phyloP scores from a whole-genome alignment of 1,140 invertebrate species.

The Drosophila sproati region DNA sequence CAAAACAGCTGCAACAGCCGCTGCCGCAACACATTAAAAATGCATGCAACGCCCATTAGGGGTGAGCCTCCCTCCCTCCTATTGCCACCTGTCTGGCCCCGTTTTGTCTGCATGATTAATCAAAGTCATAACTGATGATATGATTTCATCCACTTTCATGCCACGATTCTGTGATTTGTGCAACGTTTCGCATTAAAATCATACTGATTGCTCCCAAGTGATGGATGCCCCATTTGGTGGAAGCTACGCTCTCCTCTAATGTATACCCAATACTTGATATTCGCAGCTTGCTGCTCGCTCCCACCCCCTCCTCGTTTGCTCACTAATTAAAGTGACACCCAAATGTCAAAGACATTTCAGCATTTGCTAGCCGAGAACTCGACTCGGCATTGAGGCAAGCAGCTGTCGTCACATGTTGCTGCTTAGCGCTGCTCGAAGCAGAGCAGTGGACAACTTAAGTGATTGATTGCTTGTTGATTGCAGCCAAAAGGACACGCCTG shows the following conservation, averaged over 20 bases:
- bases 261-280: slow-evolving; percentile 11
- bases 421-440: slow-evolving; percentile 13
- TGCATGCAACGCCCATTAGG: slow-evolving; percentile 28
- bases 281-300: slow-evolving; percentile 6
- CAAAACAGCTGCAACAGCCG: slow-evolving; percentile 5
- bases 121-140: slow-evolving; percentile 42
- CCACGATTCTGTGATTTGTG: slow-evolving; percentile 56
- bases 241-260: not conserved
- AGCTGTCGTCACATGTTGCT: slow-evolving; percentile 47
- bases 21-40: slow-evolving; percentile 59
- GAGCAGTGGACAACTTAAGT: slow-evolving; percentile 37
- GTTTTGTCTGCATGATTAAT: slow-evolving; percentile 52
- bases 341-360: slow-evolving; percentile 38
- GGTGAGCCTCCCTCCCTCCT: not conserved
- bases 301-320: not conserved
- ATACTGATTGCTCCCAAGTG: slow-evolving; percentile 52
- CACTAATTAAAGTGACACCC: slow-evolving; percentile 62
- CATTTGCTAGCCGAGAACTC: not conserved
- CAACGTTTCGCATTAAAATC: slow-evolving; percentile 46
- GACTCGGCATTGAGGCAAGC: not conserved
- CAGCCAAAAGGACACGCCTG: slow-evolving; percentile 45
- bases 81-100: not conserved
- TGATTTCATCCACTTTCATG: slow-evolving; percentile 47
- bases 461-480: slow-evolving; percentile 70
- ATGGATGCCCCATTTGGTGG: slow-evolving; percentile 45